Evolutionary conservation across 2,888 invertebrate genomes (phyloP), one percentile per base, ranked within the genome.

Genomic region (Machimus atricapillus): DNA sequence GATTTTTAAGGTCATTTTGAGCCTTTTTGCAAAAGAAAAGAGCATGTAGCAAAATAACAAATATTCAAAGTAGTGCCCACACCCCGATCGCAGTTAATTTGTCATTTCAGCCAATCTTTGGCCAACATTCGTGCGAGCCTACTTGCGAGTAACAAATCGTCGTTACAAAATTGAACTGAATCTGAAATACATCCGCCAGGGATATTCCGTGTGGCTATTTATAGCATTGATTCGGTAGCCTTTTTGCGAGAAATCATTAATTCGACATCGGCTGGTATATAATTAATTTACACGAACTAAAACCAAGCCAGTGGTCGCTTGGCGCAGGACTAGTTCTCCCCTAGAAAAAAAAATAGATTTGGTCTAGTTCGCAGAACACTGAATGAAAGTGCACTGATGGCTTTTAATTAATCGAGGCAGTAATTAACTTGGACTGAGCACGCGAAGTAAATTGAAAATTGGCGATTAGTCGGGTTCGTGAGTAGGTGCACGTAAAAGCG

Each of bases 231-330:
- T 23, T 27, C 12, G 14, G 66, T 66, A 66, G 27, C 66, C 66
- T 37, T 76, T 76, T 76, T 76, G 76, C 4, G 27, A n/a, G 76
- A 76, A n/a, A 76, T 76, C 34, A 76, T 76, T 76, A 37, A 76
- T 76, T 76, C 76, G 76, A 66, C 66, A 19, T 66, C 9, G 40
- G 19, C 76, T 37, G 76, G 40, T 23, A 16, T 52, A 52, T 78
- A 78, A 78, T 78, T 78, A 78, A 78, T 78, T 78, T 78, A 78
- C 37, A 78, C 23, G 78, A 43, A 78, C 19, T 78, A 37, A 76
- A 14, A 76, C 37, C 76, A 14, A 12, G 37, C n/a, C n/a, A 34
- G 12, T 78, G 12, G 14, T 43, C 23, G 27, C 4, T 78, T 78
- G 9, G n/a, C 66, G 27, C 66, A 66, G 66, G 66, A 66, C 66